Percentiles rank a stretch among this genome's conserved stretches.
phyloP scores from a whole-genome alignment of 2,888 invertebrate genomes.

The Cryptophagus acutangulus region DNA sequence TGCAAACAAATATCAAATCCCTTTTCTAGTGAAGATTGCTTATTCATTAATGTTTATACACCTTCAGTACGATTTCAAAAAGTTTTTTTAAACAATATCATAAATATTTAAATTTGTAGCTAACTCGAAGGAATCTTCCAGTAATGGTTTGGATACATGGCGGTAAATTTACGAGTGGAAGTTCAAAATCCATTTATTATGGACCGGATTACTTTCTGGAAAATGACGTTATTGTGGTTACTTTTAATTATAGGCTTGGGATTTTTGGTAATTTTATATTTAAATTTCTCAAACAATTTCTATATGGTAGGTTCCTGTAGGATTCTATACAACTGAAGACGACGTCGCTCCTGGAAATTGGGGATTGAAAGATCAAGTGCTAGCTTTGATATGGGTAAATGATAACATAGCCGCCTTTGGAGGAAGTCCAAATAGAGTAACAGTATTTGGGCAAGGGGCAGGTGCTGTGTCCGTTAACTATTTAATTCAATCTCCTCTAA shows the following conservation, averaged over 20 bases:
- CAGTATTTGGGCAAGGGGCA: constrained; percentile 24
- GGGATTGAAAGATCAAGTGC: constrained; percentile 25
- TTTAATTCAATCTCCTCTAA: constrained; percentile 17
- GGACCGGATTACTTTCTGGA: constrained; percentile 37
- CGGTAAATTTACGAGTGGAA: constrained; percentile 31
- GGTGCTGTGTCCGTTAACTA: constrained; percentile 21
- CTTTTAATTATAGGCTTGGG: constrained; percentile 37
- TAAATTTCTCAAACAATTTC: too few relatives aligned
- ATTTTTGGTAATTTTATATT: constrained; percentile 34
- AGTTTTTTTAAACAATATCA: too few relatives aligned
- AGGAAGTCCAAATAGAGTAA: constrained; percentile 20
- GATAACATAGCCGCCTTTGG: constrained; percentile 21
- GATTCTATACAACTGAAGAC: constrained; percentile 24
- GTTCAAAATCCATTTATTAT: constrained; percentile 27
- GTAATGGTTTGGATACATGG: constrained; percentile 39
- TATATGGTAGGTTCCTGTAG: too few relatives aligned
- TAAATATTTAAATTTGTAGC: too few relatives aligned
- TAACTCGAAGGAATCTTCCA: too few relatives aligned
- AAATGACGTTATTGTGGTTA: constrained; percentile 34
- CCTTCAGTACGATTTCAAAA: constrained; percentile 29
- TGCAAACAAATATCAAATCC: not conserved
- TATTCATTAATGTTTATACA: constrained; percentile 34
- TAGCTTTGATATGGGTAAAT: constrained; percentile 23
- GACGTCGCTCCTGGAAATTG: constrained; percentile 18
- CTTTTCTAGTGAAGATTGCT: constrained; percentile 31